These are phyloP conservation scores for Centropus unirufus DNA, from an alignment of 2,113 vertebrate species.

Conservation along the genomic window DNA sequence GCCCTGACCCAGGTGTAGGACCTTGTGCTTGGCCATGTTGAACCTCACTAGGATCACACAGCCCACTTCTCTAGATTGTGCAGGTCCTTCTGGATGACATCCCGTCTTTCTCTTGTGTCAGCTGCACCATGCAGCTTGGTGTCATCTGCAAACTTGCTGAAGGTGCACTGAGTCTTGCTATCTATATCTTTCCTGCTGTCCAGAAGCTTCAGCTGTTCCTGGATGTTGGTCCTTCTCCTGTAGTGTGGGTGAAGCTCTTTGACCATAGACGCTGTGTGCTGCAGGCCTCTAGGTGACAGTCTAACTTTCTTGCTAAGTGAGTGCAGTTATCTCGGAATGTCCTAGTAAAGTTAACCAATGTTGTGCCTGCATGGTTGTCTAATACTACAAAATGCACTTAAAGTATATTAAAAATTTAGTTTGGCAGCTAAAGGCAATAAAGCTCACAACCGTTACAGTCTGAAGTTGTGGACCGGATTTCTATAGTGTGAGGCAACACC, in stretches of 20 bases:
- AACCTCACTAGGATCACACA: too few species aligned
- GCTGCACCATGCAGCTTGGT: too few species aligned
- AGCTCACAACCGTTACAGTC: rapidly evolving
- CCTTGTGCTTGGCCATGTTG: too few species aligned
- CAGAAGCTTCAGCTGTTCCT: not conserved
- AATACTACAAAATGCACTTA: rapidly evolving
- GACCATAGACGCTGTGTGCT: rapidly evolving
- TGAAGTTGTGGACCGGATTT: not conserved
- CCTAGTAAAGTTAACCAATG: rapidly evolving
- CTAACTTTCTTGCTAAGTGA: rapidly evolving
- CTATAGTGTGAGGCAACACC: not conserved
- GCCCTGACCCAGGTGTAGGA: too few species aligned
- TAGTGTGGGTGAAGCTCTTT: not conserved
- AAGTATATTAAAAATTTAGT: not conserved
- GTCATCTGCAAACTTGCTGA: too few species aligned
- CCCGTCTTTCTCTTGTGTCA: too few species aligned
- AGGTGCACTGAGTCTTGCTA: too few species aligned
- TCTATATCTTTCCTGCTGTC: not conserved
- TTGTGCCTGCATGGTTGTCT: rapidly evolving
- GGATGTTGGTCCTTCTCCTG: too few species aligned
- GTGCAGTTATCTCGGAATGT: not conserved
- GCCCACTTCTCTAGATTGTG: too few species aligned
- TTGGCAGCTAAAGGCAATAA: rapidly evolving
- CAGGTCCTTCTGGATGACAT: too few species aligned
- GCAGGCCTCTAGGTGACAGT: not conserved